Evolutionary conservation across 2,888 invertebrate species (phyloP).

Genomic region (Sarcophaga rosellei): DNA sequence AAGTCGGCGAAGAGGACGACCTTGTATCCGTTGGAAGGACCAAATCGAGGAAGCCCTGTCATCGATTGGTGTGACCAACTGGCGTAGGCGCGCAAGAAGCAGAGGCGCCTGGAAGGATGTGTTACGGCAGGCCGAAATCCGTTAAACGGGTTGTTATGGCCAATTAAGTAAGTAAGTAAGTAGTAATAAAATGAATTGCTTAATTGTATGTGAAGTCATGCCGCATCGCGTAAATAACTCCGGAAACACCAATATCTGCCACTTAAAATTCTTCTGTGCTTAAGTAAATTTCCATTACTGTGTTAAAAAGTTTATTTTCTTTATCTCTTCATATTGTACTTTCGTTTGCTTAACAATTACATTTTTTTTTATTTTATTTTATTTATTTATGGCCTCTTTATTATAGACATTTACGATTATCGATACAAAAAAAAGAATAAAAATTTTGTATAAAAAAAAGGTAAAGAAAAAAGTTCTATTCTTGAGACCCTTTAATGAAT

Average conservation of each 20-base stretch:
- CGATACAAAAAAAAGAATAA: not conserved
- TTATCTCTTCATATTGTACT: slow-evolving; percentile 43
- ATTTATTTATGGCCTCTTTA: not conserved
- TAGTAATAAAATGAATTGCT: no score
- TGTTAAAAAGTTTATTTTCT: slow-evolving; percentile 31
- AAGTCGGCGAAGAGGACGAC: no score
- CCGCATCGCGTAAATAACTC: no score
- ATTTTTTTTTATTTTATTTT: slow-evolving; percentile 18
- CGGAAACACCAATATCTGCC: not conserved
- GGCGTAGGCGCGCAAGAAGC: no score
- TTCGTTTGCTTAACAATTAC: slow-evolving; percentile 44
- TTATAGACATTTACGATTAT: not conserved
- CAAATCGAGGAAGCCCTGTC: no score
- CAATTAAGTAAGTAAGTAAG: no score
- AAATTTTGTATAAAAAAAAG: not conserved
- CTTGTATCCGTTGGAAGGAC: no score
- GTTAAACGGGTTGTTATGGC: no score
- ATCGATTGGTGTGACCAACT: no score
- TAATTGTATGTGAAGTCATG: no score
- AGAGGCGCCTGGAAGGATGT: no score
- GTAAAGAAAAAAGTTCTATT: slow-evolving; percentile 18
- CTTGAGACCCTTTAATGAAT: slow-evolving; percentile 45
- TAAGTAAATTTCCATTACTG: slow-evolving; percentile 35
- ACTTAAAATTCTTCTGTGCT: not conserved
- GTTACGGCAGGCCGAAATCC: no score